phyloP scores from a whole-genome alignment of 2,113 vertebrate species.

The Ictalurus furcatus region DNA sequence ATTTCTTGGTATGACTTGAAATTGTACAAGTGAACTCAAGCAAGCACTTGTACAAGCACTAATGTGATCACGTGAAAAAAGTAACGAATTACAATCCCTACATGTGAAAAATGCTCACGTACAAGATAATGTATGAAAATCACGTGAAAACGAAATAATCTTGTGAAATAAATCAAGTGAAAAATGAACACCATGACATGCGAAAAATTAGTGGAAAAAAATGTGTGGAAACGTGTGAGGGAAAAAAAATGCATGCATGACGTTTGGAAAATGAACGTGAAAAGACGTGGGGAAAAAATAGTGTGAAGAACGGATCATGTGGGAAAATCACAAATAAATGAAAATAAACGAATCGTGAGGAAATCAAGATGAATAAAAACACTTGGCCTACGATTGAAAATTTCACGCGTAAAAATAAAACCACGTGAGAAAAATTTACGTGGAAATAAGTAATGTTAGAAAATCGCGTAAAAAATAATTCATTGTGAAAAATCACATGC shows the following conservation, averaged over 20 bases:
- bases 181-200: background rate
- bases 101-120: background rate
- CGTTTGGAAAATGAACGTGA: background rate
- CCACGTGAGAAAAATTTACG: background rate
- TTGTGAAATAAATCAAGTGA: background rate
- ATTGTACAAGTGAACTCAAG: background rate
- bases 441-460: background rate
- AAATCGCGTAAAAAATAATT: background rate
- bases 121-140: background rate
- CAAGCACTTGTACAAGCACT: background rate
- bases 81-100: background rate
- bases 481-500: background rate
- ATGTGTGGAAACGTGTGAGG: background rate
- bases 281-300: background rate
- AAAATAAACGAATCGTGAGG: background rate
- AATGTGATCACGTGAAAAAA: background rate
- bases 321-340: background rate
- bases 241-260: background rate
- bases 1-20: background rate
- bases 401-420: background rate
- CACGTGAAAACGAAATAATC: background rate
- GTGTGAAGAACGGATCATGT: background rate
- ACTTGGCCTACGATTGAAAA: background rate
- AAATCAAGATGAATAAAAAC: background rate
- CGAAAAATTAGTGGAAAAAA: background rate